A percentile compares a stretch with the other conserved stretches of the same genome.
These are phyloP conservation scores for Drosophila ambigua DNA, from an alignment of 1,140 invertebrate genomes.

Conservation along the genomic window DNA sequence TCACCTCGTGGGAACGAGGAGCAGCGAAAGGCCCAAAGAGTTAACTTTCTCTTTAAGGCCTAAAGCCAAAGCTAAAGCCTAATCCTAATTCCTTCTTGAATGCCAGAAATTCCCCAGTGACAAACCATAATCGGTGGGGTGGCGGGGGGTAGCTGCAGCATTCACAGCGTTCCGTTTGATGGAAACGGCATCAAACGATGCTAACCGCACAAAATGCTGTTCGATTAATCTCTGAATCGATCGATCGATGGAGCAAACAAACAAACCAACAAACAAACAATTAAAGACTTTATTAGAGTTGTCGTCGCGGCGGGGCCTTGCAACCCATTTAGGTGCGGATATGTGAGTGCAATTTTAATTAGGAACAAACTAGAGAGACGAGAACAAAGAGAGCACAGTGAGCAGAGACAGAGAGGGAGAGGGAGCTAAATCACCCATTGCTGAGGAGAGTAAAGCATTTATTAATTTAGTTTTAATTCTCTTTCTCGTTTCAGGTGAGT, in stretches of 20 bases:
- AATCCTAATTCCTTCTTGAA: slow-evolving; percentile 33
- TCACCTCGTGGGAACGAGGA: slow-evolving; percentile 4
- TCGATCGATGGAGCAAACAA: slow-evolving; percentile 13
- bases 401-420: too few species aligned
- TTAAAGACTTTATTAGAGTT: slow-evolving; percentile 72
- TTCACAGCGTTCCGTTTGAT: slow-evolving; percentile 29
- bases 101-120: slow-evolving; percentile 30
- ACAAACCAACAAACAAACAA: slow-evolving; percentile 55
- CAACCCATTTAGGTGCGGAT: slow-evolving; percentile 64
- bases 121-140: slow-evolving; percentile 25
- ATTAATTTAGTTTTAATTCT: slow-evolving; percentile 49
- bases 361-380: slow-evolving; percentile 32
- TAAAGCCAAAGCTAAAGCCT: slow-evolving; percentile 10
- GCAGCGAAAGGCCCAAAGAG: slow-evolving; percentile 3
- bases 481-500: slow-evolving; percentile 62
- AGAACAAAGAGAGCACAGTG: slow-evolving; percentile 20
- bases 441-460: slow-evolving; percentile 56
- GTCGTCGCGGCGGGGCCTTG: slow-evolving; percentile 27
- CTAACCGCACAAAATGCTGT: slow-evolving; percentile 38
- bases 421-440: slow-evolving; percentile 29
- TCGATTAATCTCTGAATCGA: slow-evolving; percentile 42
- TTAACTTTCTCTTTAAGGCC: slow-evolving; percentile 26
- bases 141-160: neutral
- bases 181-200: slow-evolving; percentile 60
- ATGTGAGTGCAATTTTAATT: slow-evolving; percentile 68